Conservation (phyloP, 1,140 invertebrate genomes). For the Drosophila malerkotliana region DNA sequence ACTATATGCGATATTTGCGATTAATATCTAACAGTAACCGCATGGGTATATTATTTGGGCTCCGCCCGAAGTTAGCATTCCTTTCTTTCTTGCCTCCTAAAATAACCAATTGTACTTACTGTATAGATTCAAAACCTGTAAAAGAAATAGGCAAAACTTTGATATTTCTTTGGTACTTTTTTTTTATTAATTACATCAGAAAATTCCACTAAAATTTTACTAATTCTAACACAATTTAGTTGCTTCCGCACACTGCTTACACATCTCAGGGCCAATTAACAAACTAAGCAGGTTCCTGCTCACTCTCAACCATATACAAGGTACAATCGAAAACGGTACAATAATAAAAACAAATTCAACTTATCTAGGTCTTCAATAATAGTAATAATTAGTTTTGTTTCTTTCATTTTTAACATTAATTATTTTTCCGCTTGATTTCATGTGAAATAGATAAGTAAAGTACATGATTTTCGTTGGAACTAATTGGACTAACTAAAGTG, state of each 20-base stretch:
- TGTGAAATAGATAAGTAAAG: conserved; percentile 56
- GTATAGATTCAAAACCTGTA: too few relatives aligned
- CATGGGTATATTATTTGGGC: too few relatives aligned
- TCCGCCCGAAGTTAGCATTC: too few relatives aligned
- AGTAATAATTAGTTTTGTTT: conserved; percentile 41
- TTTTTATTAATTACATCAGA: conserved; percentile 71
- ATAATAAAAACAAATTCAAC: conserved; percentile 70
- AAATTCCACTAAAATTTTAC: conserved; percentile 75
- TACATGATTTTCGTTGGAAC: conserved; percentile 65
- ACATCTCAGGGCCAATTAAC: conserved; percentile 59
- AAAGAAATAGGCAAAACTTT: background rate
- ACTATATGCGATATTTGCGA: too few relatives aligned
- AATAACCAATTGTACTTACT: background rate
- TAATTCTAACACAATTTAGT: conserved; percentile 66
- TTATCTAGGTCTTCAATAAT: conserved; percentile 56
- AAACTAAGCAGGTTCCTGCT: conserved; percentile 33
- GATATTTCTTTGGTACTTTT: conserved; percentile 74
- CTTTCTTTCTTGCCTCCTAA: too few relatives aligned
- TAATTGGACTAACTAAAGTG: conserved; percentile 74
- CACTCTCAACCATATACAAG: conserved; percentile 49
- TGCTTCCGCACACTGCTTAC: conserved; percentile 17
- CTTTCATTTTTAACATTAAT: conserved; percentile 53
- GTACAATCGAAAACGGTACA: conserved; percentile 66
- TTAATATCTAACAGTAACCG: too few relatives aligned
- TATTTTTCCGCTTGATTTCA: conserved; percentile 31